These are phyloP conservation scores for Pseudomyrmex gracilis DNA, from an alignment of 1,140 invertebrate species.

Conservation along the genomic window DNA sequence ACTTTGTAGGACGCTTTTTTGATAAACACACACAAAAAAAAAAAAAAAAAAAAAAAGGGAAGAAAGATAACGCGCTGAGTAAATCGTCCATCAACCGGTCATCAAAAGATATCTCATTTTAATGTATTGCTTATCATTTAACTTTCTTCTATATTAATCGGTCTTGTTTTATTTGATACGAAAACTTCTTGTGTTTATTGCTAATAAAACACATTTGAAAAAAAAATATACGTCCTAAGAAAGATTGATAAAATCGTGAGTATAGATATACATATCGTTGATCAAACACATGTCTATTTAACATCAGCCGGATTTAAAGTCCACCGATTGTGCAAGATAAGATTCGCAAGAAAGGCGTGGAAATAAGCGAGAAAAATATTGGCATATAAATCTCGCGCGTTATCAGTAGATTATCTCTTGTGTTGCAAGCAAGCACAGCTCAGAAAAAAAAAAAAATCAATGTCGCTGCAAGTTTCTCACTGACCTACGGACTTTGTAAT, in stretches of 20 bases:
- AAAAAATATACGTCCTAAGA: not conserved
- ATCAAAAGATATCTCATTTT: not conserved
- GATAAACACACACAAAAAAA: not conserved
- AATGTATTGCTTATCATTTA: not conserved
- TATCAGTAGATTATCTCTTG: slow-evolving; percentile 44
- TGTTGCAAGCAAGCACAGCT: slow-evolving; percentile 9
- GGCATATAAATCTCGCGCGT: slow-evolving; percentile 17
- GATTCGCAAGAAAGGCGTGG: not conserved
- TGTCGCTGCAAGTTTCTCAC: not conserved
- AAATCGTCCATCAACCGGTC: not conserved
- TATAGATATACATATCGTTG: slow-evolving; percentile 45
- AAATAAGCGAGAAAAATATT: slow-evolving; percentile 25
- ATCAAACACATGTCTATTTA: slow-evolving; percentile 62
- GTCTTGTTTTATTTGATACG: not conserved
- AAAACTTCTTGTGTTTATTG: slow-evolving; percentile 3
- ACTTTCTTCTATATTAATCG: not conserved
- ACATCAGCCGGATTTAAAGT: slow-evolving; percentile 46
- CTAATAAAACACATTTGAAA: not conserved
- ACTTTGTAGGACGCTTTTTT: not conserved
- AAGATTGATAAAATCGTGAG: not conserved
- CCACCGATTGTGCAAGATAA: slow-evolving; percentile 57
- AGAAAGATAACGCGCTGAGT: not conserved
- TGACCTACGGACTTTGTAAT: slow-evolving; percentile 15
- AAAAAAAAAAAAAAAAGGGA: slow-evolving; percentile 14
- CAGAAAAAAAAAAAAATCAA: slow-evolving; percentile 1